These are phyloP conservation scores for Mormyrops boulengeri DNA, from an alignment of 2,797 vertebrate species.

Conservation along the genomic window DNA sequence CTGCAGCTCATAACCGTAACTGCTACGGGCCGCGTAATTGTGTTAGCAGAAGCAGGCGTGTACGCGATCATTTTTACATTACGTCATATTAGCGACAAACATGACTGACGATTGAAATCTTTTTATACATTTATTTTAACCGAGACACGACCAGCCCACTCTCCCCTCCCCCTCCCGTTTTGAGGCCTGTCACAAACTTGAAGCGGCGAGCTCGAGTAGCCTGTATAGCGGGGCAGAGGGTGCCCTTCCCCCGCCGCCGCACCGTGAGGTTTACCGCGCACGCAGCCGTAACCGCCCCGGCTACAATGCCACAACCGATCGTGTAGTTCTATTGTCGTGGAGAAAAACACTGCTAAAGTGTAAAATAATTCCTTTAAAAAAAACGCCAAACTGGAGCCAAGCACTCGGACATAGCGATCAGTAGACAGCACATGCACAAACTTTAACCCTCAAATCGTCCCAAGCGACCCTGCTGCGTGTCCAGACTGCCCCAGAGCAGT, in stretches of 20 bases:
- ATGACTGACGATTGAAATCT: background rate
- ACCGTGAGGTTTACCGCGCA: slow-evolving; percentile 38
- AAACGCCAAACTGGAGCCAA: slow-evolving; percentile 21
- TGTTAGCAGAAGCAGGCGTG: background rate
- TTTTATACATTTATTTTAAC: background rate
- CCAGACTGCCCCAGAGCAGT: background rate
- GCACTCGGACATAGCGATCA: slow-evolving; percentile 11
- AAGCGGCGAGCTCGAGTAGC: slow-evolving; percentile 52
- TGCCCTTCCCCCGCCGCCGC: slow-evolving; percentile 48
- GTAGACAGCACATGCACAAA: slow-evolving; percentile 21
- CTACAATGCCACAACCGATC: background rate
- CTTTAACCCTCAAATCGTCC: slow-evolving; percentile 19
- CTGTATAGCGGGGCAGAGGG: slow-evolving; percentile 1
- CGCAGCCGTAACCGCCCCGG: background rate
- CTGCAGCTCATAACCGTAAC: background rate
- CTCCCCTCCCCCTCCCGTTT: slow-evolving; percentile 32
- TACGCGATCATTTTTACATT: background rate
- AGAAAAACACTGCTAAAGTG: background rate
- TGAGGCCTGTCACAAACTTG: slow-evolving; percentile 44
- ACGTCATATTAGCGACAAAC: background rate
- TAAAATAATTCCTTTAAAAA: slow-evolving; percentile 22
- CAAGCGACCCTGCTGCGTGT: background rate
- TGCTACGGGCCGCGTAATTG: background rate
- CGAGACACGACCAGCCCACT: slow-evolving; percentile 3
- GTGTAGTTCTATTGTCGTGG: background rate